These are phyloP conservation scores for Noctua comes DNA, from an alignment of 2,888 invertebrate species.

Conservation along the genomic window DNA sequence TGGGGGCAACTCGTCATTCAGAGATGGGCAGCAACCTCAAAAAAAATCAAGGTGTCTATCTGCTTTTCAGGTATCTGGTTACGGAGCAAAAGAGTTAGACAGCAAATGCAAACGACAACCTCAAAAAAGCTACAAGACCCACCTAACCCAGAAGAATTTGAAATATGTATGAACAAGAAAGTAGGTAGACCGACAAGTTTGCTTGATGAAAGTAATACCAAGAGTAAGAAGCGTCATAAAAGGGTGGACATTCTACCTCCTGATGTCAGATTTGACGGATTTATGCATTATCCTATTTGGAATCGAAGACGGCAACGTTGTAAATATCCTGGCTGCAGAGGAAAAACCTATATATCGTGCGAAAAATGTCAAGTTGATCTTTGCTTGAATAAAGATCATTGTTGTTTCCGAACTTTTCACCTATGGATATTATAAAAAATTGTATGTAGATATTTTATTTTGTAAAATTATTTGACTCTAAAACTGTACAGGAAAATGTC, in stretches of 20 bases:
- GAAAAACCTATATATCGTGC: conserved; percentile 15
- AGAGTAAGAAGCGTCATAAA: background rate
- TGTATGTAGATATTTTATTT: background rate
- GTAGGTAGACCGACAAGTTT: no score
- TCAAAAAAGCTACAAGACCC: background rate
- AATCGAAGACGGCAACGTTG: conserved; percentile 11
- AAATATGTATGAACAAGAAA: background rate
- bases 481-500: background rate
- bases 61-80: background rate
- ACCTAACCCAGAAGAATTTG: background rate
- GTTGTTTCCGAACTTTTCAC: conserved; percentile 13
- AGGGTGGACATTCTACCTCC: no score
- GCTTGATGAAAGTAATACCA: background rate
- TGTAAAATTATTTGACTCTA: background rate
- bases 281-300: conserved; percentile 13
- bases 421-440: background rate
- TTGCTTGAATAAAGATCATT: conserved; percentile 18
- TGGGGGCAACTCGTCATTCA: no score
- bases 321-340: conserved; percentile 15
- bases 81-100: background rate
- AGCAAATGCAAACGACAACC: background rate
- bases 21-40: no score
- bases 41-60: no score
- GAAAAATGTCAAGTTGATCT: conserved; percentile 23
- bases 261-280: conserved; percentile 10